Evolutionary conservation across 30 jellyfish, hydroid and myxozoan genomes (phyloP).

Genomic region (Cassiopea andromeda): DNA sequence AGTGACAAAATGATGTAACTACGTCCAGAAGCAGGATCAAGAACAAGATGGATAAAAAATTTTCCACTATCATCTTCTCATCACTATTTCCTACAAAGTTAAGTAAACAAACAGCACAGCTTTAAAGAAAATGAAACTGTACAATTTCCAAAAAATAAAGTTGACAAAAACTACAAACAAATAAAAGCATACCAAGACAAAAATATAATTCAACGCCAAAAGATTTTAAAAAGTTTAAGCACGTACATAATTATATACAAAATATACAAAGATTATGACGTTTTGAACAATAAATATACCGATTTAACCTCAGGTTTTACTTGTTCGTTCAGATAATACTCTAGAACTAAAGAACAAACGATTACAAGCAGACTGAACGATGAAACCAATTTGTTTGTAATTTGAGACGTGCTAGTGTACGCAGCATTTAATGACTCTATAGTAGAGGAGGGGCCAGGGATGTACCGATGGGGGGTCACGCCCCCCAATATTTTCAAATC

Average conservation of each 20-base stretch:
- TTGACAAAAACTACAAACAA: background rate
- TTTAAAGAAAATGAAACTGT: background rate
- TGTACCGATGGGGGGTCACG: no score
- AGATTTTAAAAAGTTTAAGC: background rate
- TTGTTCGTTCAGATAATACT: no score
- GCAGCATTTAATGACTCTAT: no score
- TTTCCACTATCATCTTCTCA: background rate
- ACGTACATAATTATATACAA: slow-evolving; percentile 6
- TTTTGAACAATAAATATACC: slow-evolving; percentile 39
- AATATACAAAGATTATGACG: slow-evolving; percentile 14
- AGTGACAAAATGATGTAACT: no score
- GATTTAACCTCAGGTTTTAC: slow-evolving; percentile 21
- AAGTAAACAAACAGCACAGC: background rate
- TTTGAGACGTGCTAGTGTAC: no score
- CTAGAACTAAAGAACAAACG: no score
- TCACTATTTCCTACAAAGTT: background rate
- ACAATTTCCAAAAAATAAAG: background rate
- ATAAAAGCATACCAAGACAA: background rate
- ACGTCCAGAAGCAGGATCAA: no score
- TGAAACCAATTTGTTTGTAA: no score
- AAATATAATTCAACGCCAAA: background rate
- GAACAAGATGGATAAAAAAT: background rate
- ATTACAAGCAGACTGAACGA: no score
- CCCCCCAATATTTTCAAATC: no score
- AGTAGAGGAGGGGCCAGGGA: no score